Base-by-base conservation (phyloP, 2,888 invertebrate genomes). In the Metopia argyrocephala region DNA sequence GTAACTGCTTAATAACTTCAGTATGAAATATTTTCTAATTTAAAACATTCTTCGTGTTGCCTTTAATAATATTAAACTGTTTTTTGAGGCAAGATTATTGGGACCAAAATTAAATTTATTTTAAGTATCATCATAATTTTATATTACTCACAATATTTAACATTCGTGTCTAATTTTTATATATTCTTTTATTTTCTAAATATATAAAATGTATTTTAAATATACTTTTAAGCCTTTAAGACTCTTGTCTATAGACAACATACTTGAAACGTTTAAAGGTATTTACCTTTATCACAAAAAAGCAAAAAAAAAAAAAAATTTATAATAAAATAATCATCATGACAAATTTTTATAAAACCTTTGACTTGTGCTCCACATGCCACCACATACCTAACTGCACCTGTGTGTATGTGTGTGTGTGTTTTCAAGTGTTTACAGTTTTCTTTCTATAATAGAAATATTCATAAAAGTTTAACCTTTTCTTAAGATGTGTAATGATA, bases 201-300 rank as follows among this genome's bases (percentile, higher is more conserved):
- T 18, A 62, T n/a, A 18, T 45, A 23, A 31, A 31, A 66, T 66
- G 54, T 54, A 25, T 56, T 45, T 25, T 56, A 28, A 56, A 50
- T 50, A 20, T 59, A n/a, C 6, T 59, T 50, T 61, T 75, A 15
- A 68, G 25, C 50, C 46, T 66, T 68, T 68, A 27, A 52, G 45
- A 46, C 46, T 62, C 68, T 76, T 76, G 52, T 62, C 76, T 69
- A 56, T 46, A 54, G 48, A 74, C 73, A 18, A 25, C 38, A 52
- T 20, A 59, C 50, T 70, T 31, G 28, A 46, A 4, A 12, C 38
- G 48, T 25, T 21, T 38, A 18, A 18, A 12, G 25, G 28, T 59
- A 15, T 69, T n/a, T 31, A 20, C 1, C 20, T 61, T 61, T 45
- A 45, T 62, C 5, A 59, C 20, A 57, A 45, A 46, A 20, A 6